Percentiles rank a stretch among this genome's conserved stretches.
These are phyloP conservation scores for Leucophora obtusa DNA, from an alignment of 2,888 invertebrate species.

Conservation along the genomic window DNA sequence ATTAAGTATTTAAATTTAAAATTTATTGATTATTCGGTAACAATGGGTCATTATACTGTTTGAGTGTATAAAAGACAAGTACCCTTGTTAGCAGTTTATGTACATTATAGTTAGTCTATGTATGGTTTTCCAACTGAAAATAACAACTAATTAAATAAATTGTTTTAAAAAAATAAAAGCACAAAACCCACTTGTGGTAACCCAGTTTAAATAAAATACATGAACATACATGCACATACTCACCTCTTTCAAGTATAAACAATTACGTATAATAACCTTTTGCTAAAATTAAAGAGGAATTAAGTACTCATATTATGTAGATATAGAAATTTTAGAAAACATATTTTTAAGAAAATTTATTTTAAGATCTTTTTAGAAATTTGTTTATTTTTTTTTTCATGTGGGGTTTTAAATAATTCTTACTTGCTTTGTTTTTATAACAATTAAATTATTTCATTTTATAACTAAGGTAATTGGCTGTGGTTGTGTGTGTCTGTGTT, in stretches of 20 bases:
- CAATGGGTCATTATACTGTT: conserved; percentile 23
- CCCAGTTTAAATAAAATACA: neutral
- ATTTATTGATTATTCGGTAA: conserved; percentile 27
- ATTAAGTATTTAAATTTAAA: conserved; percentile 12
- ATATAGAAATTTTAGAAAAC: too few species aligned
- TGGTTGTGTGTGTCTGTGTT: too few species aligned
- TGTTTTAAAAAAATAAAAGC: conserved; percentile 1
- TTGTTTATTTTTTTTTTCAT: neutral
- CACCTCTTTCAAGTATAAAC: conserved; percentile 4
- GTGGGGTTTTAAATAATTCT: too few species aligned
- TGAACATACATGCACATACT: neutral
- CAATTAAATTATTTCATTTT: too few species aligned
- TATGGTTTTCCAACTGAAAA: conserved; percentile 11
- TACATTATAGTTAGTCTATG: neutral
- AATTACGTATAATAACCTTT: neutral
- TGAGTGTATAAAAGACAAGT: neutral
- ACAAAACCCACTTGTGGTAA: conserved; percentile 4
- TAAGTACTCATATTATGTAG: neutral
- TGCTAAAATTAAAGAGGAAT: neutral
- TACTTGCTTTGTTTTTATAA: too few species aligned
- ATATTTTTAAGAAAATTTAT: neutral
- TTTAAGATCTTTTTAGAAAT: neutral
- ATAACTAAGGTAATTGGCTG: too few species aligned
- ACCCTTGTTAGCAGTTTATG: neutral
- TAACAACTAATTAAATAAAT: conserved; percentile 26